Evolutionary conservation across 2,888 invertebrate species (phyloP).

Genomic region (Hydraecia micacea): DNA sequence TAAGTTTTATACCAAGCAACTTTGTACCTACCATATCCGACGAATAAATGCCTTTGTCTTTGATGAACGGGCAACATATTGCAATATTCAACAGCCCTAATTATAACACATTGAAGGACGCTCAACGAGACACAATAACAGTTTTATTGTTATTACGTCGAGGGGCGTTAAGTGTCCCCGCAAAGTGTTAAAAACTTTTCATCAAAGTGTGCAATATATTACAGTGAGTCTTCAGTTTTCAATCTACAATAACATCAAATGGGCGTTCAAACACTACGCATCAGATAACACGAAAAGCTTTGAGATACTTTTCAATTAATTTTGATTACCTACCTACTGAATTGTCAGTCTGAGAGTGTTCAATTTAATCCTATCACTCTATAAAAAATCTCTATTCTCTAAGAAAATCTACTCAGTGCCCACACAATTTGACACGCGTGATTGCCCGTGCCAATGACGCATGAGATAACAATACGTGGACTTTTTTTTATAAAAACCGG

Average conservation of each 20-base stretch:
- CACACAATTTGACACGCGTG: neutral
- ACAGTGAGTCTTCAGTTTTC: neutral
- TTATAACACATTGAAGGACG: neutral
- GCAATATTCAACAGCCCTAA: neutral
- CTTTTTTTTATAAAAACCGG: neutral
- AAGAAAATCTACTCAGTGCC: slow-evolving; percentile 6
- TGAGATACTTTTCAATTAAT: slow-evolving; percentile 11
- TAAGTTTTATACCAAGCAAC: no score
- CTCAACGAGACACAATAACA: no score
- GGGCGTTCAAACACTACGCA: neutral
- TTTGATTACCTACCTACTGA: neutral
- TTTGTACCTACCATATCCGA: no score
- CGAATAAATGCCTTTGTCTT: no score
- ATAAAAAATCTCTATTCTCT: neutral
- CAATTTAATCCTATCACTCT: slow-evolving; percentile 4
- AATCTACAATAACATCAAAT: slow-evolving; percentile 6
- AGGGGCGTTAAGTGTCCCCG: no score
- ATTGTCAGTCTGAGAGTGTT: neutral
- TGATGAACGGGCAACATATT: neutral
- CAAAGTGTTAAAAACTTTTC: neutral
- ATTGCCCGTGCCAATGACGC: slow-evolving; percentile 12
- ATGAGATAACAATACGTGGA: slow-evolving; percentile 3
- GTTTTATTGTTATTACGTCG: no score
- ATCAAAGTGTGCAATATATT: neutral
- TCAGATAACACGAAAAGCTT: neutral